Evolutionary conservation across 1,140 invertebrate genomes (phyloP).

Genomic region (Papilio machaon): DNA sequence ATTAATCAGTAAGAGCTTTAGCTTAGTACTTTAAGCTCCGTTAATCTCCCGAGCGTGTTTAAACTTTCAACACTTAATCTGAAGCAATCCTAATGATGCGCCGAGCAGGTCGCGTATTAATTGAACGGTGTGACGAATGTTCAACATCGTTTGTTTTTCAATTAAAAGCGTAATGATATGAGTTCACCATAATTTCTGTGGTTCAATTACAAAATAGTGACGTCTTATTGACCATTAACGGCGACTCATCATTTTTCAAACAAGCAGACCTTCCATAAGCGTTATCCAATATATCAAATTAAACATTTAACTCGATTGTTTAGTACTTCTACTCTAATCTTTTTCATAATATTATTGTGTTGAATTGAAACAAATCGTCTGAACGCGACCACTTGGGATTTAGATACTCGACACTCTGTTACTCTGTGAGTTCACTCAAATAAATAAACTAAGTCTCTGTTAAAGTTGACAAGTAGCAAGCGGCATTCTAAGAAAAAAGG

Average conservation of each 20-base stretch:
- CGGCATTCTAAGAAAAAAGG: not conserved
- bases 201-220: not conserved
- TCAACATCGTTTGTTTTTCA: not conserved
- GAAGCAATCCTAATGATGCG: not conserved
- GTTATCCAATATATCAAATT: too few species aligned
- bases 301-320: too few species aligned
- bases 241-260: too few species aligned
- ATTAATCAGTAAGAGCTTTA: conserved; percentile 16
- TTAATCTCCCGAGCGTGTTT: conserved; percentile 17
- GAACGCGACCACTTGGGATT: too few species aligned
- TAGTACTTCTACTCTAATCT: too few species aligned
- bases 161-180: not conserved
- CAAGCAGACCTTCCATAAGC: too few species aligned
- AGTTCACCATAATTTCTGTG: too few species aligned
- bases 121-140: not conserved
- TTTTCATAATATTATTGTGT: too few species aligned
- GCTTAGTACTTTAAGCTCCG: conserved; percentile 2
- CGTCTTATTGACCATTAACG: not conserved
- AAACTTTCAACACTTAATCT: conserved; percentile 25
- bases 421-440: not conserved
- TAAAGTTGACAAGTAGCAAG: not conserved
- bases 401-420: not conserved
- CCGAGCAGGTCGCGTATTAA: not conserved
- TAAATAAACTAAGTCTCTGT: not conserved
- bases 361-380: too few species aligned